phyloP scores from a whole-genome alignment of 2,113 vertebrate species.

The human (Homo sapiens) region DNA sequence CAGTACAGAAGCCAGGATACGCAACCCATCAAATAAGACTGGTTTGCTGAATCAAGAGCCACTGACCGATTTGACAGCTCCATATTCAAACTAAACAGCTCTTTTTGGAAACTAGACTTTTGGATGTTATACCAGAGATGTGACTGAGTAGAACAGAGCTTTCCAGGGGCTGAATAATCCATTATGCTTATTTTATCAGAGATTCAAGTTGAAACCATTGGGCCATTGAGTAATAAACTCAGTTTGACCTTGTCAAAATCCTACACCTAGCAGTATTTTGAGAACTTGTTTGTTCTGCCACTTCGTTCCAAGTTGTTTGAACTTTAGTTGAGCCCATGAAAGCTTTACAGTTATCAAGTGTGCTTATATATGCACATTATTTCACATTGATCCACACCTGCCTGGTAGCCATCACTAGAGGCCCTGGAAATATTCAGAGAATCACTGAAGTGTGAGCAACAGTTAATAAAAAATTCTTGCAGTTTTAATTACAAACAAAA shows the following conservation, averaged over 20 bases:
- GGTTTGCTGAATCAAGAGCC: not conserved
- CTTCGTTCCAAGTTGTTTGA: constrained; percentile 75
- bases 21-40: not conserved
- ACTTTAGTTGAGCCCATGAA: constrained; percentile 46
- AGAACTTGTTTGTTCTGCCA: constrained; percentile 51
- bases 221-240: constrained; percentile 65
- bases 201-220: not conserved
- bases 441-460: constrained; percentile 56
- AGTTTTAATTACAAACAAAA: constrained; percentile 71
- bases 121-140: not conserved
- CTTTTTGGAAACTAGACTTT: not conserved
- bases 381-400: constrained; percentile 58
- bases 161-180: not conserved
- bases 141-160: not conserved
- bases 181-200: constrained; percentile 53
- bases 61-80: not conserved
- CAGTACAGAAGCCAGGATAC: not conserved
- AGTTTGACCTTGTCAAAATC: constrained; percentile 57
- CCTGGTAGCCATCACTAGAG: constrained; percentile 8
- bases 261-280: constrained; percentile 63
- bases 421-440: constrained; percentile 51
- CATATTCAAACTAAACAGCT: not conserved
- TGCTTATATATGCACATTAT: constrained; percentile 69
- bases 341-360: constrained; percentile 53
- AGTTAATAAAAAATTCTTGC: constrained; percentile 74